These are phyloP conservation scores for Ormyrus pomaceus DNA, from an alignment of 2,888 invertebrate genomes.

Conservation along the genomic window DNA sequence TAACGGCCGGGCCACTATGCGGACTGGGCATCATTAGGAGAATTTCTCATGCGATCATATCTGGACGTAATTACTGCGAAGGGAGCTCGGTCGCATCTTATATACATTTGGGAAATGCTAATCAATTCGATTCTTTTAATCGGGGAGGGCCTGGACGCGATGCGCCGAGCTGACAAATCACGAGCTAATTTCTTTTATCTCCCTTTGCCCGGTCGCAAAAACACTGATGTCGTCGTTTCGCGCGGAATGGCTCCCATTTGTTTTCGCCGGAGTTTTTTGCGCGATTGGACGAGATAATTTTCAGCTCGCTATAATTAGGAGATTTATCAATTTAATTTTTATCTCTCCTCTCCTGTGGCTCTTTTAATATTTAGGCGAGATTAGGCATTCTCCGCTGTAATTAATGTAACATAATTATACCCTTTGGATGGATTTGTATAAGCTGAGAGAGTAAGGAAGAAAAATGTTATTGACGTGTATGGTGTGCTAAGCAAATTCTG, in stretches of 20 bases:
- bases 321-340: conserved; percentile 20
- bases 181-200: conserved; percentile 5
- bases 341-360: neutral
- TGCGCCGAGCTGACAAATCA: conserved; percentile 23
- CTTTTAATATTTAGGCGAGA: too few species aligned
- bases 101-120: conserved; percentile 10
- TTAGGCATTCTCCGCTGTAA: too few species aligned
- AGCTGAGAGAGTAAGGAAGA: too few species aligned
- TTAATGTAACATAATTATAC: too few species aligned
- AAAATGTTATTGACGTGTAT: too few species aligned
- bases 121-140: conserved; percentile 28
- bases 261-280: conserved; percentile 5
- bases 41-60: conserved; percentile 47
- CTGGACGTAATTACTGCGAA: conserved; percentile 39
- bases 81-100: neutral
- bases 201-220: neutral
- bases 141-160: neutral
- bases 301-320: conserved; percentile 15
- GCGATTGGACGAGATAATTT: conserved; percentile 8
- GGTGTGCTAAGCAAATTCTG: too few species aligned
- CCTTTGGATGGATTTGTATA: too few species aligned
- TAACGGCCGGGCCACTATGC: neutral
- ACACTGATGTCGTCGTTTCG: too few species aligned
- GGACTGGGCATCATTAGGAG: conserved; percentile 36
- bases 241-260: conserved; percentile 18